Conservation (phyloP, 2,888 invertebrate genomes). For the Caenorhabditis plicata region DNA sequence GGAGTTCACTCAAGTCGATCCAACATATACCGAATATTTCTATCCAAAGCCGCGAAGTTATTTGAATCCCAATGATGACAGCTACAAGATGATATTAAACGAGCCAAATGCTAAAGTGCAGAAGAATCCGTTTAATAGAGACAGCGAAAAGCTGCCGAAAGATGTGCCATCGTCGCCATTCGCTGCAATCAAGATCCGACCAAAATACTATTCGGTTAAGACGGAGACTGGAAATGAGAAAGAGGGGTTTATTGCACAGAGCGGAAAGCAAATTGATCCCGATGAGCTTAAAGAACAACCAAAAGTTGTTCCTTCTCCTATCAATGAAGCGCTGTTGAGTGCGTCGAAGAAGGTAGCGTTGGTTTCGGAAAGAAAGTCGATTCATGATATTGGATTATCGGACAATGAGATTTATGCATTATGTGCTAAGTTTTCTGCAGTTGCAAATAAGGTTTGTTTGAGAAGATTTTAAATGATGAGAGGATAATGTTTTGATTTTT, state of each 20-base stretch:
- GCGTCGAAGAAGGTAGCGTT: constrained; percentile 25
- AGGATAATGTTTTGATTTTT: too few relatives aligned
- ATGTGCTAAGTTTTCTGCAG: constrained; percentile 45
- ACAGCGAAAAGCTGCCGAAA: constrained; percentile 7
- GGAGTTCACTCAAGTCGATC: constrained; percentile 32
- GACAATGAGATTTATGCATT: constrained; percentile 37
- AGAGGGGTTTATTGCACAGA: constrained; percentile 36
- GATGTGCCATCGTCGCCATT: too few relatives aligned
- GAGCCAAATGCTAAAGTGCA: not conserved
- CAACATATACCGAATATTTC: constrained; percentile 31
- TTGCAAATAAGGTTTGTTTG: constrained; percentile 39
- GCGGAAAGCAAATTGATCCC: constrained; percentile 27
- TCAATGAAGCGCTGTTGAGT: constrained; percentile 6
- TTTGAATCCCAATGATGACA: too few relatives aligned
- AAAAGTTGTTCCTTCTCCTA: too few relatives aligned
- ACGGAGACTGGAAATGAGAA: constrained; percentile 12
- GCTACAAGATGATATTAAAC: too few relatives aligned
- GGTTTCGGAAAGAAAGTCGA: constrained; percentile 24
- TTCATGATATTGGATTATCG: constrained; percentile 35
- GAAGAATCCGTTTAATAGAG: not conserved
- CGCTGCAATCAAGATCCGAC: constrained; percentile 16
- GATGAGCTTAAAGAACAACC: constrained; percentile 16
- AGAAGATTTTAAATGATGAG: too few relatives aligned
- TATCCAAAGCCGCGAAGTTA: constrained; percentile 32
- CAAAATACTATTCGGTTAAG: constrained; percentile 13